Percentiles rank a stretch among this genome's conserved stretches.
These are phyloP conservation scores for Platygyra sinensis DNA, from an alignment of 64 coral and sea anemone species.

Conservation along the genomic window DNA sequence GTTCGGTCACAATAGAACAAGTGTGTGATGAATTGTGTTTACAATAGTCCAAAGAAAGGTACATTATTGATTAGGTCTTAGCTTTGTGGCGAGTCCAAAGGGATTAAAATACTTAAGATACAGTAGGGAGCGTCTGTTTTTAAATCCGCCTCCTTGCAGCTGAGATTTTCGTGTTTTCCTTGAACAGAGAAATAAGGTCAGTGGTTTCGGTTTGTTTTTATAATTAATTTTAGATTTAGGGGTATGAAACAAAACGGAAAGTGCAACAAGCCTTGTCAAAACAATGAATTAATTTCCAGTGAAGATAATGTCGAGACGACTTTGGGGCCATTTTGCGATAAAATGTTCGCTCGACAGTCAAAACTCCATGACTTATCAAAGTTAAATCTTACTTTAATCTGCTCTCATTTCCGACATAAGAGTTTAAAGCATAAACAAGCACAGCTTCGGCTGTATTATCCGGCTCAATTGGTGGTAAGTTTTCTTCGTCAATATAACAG, in stretches of 20 bases:
- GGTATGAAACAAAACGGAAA: neutral
- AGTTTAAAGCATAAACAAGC: neutral
- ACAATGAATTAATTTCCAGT: neutral
- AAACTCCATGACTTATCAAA: neutral
- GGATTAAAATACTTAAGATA: conserved; percentile 3
- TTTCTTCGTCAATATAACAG: neutral
- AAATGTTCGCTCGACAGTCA: neutral
- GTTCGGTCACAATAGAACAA: neutral
- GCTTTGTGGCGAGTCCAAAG: conserved; percentile 7
- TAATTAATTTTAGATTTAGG: neutral
- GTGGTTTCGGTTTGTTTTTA: neutral
- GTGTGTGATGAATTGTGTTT: neutral
- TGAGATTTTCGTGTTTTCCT: neutral
- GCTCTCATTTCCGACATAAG: neutral
- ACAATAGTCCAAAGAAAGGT: neutral
- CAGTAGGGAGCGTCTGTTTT: neutral
- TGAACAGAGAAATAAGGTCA: neutral
- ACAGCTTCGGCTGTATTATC: neutral
- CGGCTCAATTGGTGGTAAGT: neutral
- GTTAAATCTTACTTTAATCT: conserved; percentile 1
- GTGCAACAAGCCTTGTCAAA: neutral
- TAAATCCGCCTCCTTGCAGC: neutral
- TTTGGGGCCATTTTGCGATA: neutral
- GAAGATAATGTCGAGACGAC: neutral
- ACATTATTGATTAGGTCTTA: conserved; percentile 16